Conservation (phyloP, 2,888 invertebrate genomes). For the Tinea semifulvella region DNA sequence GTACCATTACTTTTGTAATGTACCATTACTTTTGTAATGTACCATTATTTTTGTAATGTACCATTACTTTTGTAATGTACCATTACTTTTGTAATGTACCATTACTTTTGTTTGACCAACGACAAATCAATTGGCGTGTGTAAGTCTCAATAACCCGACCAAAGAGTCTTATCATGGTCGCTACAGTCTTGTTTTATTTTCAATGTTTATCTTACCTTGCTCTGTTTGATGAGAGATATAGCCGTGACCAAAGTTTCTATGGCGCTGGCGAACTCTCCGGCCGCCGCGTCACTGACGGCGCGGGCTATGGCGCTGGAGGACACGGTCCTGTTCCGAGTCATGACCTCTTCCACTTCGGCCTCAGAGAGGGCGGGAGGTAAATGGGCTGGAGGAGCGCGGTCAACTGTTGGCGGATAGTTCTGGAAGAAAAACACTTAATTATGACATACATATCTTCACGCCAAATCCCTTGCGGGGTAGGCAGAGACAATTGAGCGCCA, state of each 20-base stretch:
- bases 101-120: too few relatives aligned
- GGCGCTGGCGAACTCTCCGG: slow-evolving; percentile 97
- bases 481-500: too few relatives aligned
- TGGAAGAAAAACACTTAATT: slow-evolving; percentile 20
- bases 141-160: too few relatives aligned
- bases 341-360: slow-evolving; percentile 98
- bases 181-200: background rate
- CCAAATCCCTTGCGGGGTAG: too few relatives aligned
- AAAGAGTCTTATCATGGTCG: too few relatives aligned
- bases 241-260: slow-evolving; percentile 99
- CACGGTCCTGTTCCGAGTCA: slow-evolving; percentile 96
- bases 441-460: too few relatives aligned
- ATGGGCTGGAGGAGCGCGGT: slow-evolving; percentile 17
- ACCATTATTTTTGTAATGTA: too few relatives aligned
- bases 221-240: slow-evolving; percentile 97
- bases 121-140: too few relatives aligned
- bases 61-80: too few relatives aligned
- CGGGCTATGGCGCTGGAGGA: slow-evolving; percentile 97
- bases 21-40: too few relatives aligned
- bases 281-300: slow-evolving; percentile 97
- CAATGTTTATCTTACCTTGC: slow-evolving; percentile 67
- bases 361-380: slow-evolving; percentile 71
- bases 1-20: too few relatives aligned
- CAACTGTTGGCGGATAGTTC: slow-evolving; percentile 31
- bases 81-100: too few relatives aligned